phyloP scores from a whole-genome alignment of 2,797 vertebrate genomes.

The Cercopithecus diana region DNA sequence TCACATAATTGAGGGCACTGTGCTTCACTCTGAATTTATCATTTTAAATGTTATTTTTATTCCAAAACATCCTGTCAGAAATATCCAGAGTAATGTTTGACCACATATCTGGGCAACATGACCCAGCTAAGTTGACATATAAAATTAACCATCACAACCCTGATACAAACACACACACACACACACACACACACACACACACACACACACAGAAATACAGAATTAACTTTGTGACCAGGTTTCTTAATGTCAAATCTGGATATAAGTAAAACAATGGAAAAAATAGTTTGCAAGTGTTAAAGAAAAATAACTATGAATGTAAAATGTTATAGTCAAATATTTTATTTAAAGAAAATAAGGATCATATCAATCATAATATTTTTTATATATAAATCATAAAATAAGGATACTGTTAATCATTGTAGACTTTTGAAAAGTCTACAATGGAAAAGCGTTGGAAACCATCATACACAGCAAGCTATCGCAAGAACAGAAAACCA shows the following conservation, averaged over 20 bases:
- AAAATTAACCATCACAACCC: neutral
- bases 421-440: neutral
- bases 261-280: neutral
- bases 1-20: neutral
- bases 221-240: neutral
- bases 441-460: neutral
- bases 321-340: neutral
- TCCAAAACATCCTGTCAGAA: neutral
- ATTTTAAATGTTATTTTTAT: neutral
- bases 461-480: too few species aligned
- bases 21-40: neutral
- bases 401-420: neutral
- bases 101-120: neutral
- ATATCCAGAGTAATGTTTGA: neutral
- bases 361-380: neutral
- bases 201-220: neutral
- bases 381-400: neutral
- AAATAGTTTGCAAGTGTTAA: neutral
- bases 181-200: neutral
- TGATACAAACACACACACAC: too few species aligned
- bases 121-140: neutral
- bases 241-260: neutral
- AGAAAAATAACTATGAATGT: neutral
- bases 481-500: too few species aligned
- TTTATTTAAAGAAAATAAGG: neutral